These are phyloP conservation scores for Bos javanicus DNA, from an alignment of 2,113 vertebrate genomes.

Conservation along the genomic window DNA sequence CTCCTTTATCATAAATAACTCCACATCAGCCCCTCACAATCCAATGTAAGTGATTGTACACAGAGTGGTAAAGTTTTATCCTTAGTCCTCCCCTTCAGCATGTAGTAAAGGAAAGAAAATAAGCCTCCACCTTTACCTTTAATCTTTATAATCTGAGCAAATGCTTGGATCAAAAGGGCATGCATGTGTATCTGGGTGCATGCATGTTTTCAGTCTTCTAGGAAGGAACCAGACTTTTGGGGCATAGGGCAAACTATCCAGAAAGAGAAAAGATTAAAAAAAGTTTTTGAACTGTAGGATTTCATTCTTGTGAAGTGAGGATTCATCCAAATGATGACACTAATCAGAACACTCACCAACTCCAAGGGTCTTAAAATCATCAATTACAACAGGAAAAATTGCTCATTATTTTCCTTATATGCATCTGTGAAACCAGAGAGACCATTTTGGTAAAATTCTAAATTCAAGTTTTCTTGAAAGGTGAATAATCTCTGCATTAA, in stretches of 20 bases:
- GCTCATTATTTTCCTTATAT: not conserved
- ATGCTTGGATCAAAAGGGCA: not conserved
- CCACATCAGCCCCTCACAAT: not conserved
- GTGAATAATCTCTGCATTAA: not conserved
- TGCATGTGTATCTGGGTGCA: not conserved
- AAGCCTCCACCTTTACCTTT: not conserved
- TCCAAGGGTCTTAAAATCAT: not conserved
- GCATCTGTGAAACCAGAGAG: not conserved
- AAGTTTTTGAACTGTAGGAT: not conserved
- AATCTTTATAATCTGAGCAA: slow-evolving; percentile 9
- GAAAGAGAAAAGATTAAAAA: not conserved
- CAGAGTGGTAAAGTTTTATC: not conserved
- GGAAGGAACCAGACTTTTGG: not conserved
- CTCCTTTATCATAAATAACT: not conserved
- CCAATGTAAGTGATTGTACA: not conserved
- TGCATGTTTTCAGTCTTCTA: not conserved
- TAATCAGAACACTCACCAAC: not conserved
- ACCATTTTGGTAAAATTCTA: slow-evolving; percentile 9
- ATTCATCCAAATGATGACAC: not conserved
- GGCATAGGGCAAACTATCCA: not conserved
- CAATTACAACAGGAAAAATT: not conserved
- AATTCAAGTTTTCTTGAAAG: slow-evolving; percentile 17
- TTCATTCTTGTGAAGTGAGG: not conserved
- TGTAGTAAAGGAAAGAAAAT: not conserved
- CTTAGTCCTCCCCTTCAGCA: not conserved